Conservation (phyloP, 2,888 invertebrate species). For the Diadromus collaris region DNA sequence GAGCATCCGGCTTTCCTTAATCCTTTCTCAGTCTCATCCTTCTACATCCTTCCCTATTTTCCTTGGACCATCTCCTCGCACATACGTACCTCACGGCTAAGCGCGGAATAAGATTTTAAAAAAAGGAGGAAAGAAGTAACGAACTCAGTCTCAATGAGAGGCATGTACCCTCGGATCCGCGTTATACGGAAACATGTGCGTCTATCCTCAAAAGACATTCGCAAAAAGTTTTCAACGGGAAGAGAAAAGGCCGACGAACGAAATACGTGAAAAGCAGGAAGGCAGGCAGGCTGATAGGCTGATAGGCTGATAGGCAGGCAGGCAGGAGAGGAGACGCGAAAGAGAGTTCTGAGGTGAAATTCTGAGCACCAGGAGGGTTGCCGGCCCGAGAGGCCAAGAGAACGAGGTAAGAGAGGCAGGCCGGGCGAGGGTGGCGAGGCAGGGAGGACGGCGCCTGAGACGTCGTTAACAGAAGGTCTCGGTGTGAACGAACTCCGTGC, state of each 20-base stretch:
- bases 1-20: slow-evolving; percentile 42
- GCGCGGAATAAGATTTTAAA: slow-evolving; percentile 4
- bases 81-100: slow-evolving; percentile 19
- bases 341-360: slow-evolving; percentile 54
- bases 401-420: slow-evolving; percentile 60
- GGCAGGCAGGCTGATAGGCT: slow-evolving; percentile 14
- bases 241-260: slow-evolving; percentile 34
- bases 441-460: slow-evolving; percentile 67
- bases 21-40: slow-evolving; percentile 49
- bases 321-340: slow-evolving; percentile 5
- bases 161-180: slow-evolving; percentile 13
- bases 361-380: slow-evolving; percentile 37
- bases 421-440: slow-evolving; percentile 49
- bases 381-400: slow-evolving; percentile 52
- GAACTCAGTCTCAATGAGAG: neutral
- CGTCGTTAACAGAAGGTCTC: slow-evolving; percentile 62
- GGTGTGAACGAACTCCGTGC: slow-evolving; percentile 63
- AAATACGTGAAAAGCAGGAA: slow-evolving; percentile 31
- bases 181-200: neutral
- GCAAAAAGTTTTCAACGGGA: slow-evolving; percentile 18
- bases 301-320: slow-evolving; percentile 20
- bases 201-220: slow-evolving; percentile 19
- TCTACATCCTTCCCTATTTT: slow-evolving; percentile 10
- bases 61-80: slow-evolving; percentile 16
- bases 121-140: neutral